phyloP scores from a whole-genome alignment of 2,888 invertebrate species.

The Phyllotreta striolata region DNA sequence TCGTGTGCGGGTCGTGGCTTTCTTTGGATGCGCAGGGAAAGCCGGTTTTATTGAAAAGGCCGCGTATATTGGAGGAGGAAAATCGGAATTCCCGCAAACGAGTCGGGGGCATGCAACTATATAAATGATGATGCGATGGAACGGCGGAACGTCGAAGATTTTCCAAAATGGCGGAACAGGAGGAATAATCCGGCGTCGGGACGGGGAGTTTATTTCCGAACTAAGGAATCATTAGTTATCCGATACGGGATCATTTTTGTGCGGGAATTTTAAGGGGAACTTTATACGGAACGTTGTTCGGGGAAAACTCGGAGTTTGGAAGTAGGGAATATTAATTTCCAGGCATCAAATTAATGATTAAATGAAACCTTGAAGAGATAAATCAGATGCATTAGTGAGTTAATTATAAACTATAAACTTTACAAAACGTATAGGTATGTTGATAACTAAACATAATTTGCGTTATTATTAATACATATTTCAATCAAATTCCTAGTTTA shows the following conservation, averaged over 20 bases:
- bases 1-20: no score
- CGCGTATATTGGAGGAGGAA: constrained; percentile 3
- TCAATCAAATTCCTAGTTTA: no score
- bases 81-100: constrained; percentile 22
- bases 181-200: constrained; percentile 7
- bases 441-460: no score
- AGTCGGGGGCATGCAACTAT: constrained; percentile 23
- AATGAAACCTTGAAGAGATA: no score
- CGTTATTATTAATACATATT: no score
- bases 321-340: no score
- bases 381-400: no score
- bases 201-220: constrained; percentile 11
- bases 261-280: constrained; percentile 6
- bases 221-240: constrained; percentile 6
- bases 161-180: constrained; percentile 11
- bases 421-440: no score
- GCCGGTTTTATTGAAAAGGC: constrained; percentile 15
- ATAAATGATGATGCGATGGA: constrained; percentile 28
- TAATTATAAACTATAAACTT: no score
- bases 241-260: constrained; percentile 6
- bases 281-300: neutral
- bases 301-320: no score
- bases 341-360: no score
- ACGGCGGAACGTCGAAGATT: constrained; percentile 7
- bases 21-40: neutral